Evolutionary conservation across 2,888 invertebrate genomes (phyloP), one percentile per base, ranked within the genome.

Genomic region (Epirrhoe alternata): DNA sequence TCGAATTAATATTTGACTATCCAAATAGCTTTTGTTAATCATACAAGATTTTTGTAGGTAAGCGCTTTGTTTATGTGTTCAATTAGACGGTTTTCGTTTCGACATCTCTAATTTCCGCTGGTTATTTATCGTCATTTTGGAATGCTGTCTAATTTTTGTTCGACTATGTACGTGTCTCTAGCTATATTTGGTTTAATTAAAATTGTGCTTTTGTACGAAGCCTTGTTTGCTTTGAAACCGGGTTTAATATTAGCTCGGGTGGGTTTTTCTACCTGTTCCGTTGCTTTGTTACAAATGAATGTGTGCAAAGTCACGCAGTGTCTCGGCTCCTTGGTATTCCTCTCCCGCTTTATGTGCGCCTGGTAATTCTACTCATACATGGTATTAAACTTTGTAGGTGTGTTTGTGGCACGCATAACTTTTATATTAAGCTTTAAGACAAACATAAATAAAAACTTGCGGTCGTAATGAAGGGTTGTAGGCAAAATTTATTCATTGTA

Each of bases 281-380:
- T 77, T 74, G 85, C 86, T 84, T 88, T 87, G 86, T 87, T 84
- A 81, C 75, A 73, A 72, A 79, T 80, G 80, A 83, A 84, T 84
- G 87, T 88, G 86, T 86, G 87, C 87, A 80, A 76, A 87, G 87
- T 88, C 88, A 89, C 88, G 87, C 86, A 81, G 86, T 79, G 79
- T 80, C 78, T 74, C 77, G 69, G 69, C 82, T 87, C 80, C 84
- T 86, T 85, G 83, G 82, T 82, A 85, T 86, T 83, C 82, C 75
- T 78, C 71, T 74, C 75, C 71, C 73, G 80, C 76, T 80, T 83
- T 86, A 83, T 82, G 81, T 75, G 70, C 75, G 72, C 78, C 72
- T 77, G 76, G 81, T 84, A 74, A 75, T 77, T 77, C 78, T 74
- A 74, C 78, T 77, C 72, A 76, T 70, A 75, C 64, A 68, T 66